Evolutionary conservation across 1,140 invertebrate genomes (phyloP).

Genomic region (Lucilia cuprina): DNA sequence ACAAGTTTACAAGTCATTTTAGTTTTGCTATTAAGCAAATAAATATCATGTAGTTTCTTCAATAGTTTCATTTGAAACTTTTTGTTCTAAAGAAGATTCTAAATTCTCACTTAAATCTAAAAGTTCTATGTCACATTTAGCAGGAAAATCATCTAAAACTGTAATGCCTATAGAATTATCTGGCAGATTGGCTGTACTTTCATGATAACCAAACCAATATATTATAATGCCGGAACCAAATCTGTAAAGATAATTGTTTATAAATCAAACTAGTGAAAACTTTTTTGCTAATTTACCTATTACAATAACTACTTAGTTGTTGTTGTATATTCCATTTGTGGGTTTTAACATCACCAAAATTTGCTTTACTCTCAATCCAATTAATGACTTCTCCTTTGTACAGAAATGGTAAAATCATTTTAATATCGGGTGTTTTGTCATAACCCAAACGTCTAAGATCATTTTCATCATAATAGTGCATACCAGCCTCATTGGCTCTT

Average conservation of each 20-base stretch:
- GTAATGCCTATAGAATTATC: constrained; percentile 73
- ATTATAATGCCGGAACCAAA: constrained; percentile 94
- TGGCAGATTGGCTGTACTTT: constrained; percentile 68
- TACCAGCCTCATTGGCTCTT: constrained; percentile 67
- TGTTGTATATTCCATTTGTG: constrained; percentile 86
- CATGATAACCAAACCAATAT: constrained; percentile 94
- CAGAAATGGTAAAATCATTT: constrained; percentile 87
- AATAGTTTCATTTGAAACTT: neutral
- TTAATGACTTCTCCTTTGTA: constrained; percentile 87
- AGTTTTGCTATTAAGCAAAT: too few relatives aligned
- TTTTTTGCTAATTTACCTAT: constrained; percentile 68
- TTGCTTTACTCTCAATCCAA: constrained; percentile 97
- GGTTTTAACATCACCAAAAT: constrained; percentile 85
- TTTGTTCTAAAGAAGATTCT: neutral
- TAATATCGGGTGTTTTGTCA: constrained; percentile 95
- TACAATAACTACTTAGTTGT: constrained; percentile 91
- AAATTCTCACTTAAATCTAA: constrained; percentile 24
- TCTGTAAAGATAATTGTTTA: constrained; percentile 60
- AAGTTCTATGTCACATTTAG: neutral
- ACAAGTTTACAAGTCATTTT: too few relatives aligned
- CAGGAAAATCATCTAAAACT: constrained; percentile 70
- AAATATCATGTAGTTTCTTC: too few relatives aligned
- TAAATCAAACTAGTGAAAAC: constrained; percentile 22
- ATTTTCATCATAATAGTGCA: constrained; percentile 82
- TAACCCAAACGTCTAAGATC: constrained; percentile 82